Evolutionary conservation across 2,113 vertebrate species (phyloP), one percentile per base, ranked within the genome.

Genomic region (Riparia riparia): DNA sequence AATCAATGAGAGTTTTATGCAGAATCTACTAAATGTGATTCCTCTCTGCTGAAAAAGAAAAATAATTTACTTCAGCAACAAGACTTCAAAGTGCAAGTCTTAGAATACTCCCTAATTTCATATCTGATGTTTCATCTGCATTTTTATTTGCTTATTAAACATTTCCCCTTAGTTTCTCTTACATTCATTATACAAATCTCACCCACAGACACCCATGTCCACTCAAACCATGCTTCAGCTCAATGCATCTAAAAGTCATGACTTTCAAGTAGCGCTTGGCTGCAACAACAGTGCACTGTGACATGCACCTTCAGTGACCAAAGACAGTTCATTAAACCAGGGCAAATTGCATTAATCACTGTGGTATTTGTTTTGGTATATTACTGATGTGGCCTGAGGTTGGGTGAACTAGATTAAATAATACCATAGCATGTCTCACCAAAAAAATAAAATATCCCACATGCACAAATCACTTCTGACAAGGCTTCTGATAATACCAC

Each of bases 71-170:
- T 32, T 50, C 31, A 70, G 50, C 18, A 85, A 54, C 7, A 76
- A 57, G 19, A 86, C 26, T 5, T 31, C 14, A 50, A 77, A 72
- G 19, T 22, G 22, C 18, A 72, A 63, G 28, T 73, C 88, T 70
- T 47, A 74, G 9, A 81, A 39, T 54, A 81, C 9, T 66, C 26
- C 15, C 8, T 31, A 15, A 78, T 88, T 91, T 77, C 0, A 82
- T 70, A 86, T 85, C 49, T 92, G 20, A 56, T n/a, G 21, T 45
- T 91, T 86, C 26, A 82, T 21, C 47, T 72, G 49, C 63, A 69
- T 69, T 76, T 90, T 58, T 54, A 32, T 68, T 91, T 91, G 14
- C 6, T 86, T 70, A 49, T 70, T 83, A 73, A 86, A 49, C 26
- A 60, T 11, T 32, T 9, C 12, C 34, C 26, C 9, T 3, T 78